Base-by-base conservation (phyloP, 2,888 invertebrate genomes). In the Drosophila diplacantha region DNA sequence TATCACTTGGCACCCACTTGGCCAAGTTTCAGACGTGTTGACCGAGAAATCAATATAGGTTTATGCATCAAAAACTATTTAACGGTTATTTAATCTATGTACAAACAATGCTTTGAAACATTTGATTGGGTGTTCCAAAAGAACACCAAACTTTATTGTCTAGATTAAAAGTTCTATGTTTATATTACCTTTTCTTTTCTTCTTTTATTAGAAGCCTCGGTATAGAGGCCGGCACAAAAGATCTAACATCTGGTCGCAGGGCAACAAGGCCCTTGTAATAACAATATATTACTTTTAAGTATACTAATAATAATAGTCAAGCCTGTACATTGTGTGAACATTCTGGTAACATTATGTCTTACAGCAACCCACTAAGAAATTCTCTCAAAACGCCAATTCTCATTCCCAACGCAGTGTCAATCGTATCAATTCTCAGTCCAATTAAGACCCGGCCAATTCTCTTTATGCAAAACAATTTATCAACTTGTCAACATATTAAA, bases 401-500 rank as follows among this genome's bases (percentile, higher is more conserved):
- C 51, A 29, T 51, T 34, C 34, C 26, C 51, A 8, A 20, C 7
- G 20, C 11, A 9, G 20, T 35, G 54, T 32, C 34, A 41, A 12
- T 8, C 32, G 16, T 32, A 22, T 49, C 49, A 43, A 43, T 37
- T 46, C 51, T 46, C 67, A 44, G 34, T 20, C 35, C 46, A 57
- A 67, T 67, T 67, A 67, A 37, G 29, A 34, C 44, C 43, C 12
- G 9, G 37, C 22, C 47, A n/a, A 29, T 18, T 37, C n/a, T 37
- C 20, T 20, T 41, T 52, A 53, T 73, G 74, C 75, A 71, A 75
- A 78, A 72, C 81, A 79, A 83, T 81, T 83, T 81, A 81, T 81
- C 81, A 81, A 74, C 67, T 79, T 83, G 80, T 83, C 80, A 83
- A 83, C 80, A 81, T 81, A 81, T 80, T 83, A 75, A 78, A 80